Evolutionary conservation across 1,140 invertebrate species (phyloP).

Genomic region (Centruroides vittatus): DNA sequence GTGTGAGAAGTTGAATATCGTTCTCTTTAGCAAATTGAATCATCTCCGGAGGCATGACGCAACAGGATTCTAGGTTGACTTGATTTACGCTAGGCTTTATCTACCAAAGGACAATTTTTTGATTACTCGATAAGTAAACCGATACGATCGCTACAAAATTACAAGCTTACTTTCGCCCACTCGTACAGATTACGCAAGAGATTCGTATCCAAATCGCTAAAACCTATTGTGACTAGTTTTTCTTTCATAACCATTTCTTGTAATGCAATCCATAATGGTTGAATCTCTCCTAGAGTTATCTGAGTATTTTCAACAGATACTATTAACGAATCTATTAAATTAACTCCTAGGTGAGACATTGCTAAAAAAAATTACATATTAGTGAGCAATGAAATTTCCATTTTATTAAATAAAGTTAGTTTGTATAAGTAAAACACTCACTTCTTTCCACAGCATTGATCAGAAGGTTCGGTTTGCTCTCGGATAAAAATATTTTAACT

Average conservation of each 20-base stretch:
- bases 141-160: neutral
- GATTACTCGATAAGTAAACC: neutral
- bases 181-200: constrained; percentile 60
- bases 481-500: constrained; percentile 42
- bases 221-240: constrained; percentile 57
- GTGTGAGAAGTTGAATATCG: constrained; percentile 84
- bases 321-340: constrained; percentile 55
- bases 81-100: constrained; percentile 82
- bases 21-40: constrained; percentile 77
- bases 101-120: constrained; percentile 25
- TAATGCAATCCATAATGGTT: constrained; percentile 53
- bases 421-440: neutral
- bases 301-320: constrained; percentile 46
- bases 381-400: constrained; percentile 1
- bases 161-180: constrained; percentile 45
- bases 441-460: constrained; percentile 31
- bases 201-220: constrained; percentile 73
- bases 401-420: neutral
- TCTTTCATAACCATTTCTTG: constrained; percentile 50
- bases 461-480: constrained; percentile 28
- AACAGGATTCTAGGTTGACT: constrained; percentile 88
- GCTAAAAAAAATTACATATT: constrained; percentile 35
- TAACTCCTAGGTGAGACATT: constrained; percentile 43
- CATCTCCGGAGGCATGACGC: constrained; percentile 81
- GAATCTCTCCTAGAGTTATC: constrained; percentile 39